Evolutionary conservation across 2,113 vertebrate species (phyloP), one percentile per base, ranked within the genome.

Genomic region (Xiphias gladius): DNA sequence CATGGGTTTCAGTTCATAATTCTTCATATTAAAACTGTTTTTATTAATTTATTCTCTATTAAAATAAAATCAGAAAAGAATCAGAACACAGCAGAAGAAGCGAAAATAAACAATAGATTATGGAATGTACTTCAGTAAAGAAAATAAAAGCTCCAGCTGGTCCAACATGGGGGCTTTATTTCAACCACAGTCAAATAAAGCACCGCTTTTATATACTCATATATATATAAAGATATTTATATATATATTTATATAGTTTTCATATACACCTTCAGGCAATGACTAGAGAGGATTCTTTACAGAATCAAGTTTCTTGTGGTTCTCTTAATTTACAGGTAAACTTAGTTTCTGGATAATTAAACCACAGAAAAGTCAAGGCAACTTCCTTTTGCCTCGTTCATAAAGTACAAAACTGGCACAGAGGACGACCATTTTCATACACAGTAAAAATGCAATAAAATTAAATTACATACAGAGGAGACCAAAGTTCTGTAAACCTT

Each of bases 341-440:
- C 97, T 96, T 96, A 96, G 95, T 97, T 97, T 93, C 73, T 97
- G 96, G 96, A 97, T 98, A 97, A 95, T 93, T 89, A 97, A 92
- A 99, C 97, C 98, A 98, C 97, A 98, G 97, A 96, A 94, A 96
- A 95, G 79, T 94, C 94, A 96, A 97, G 97, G 96, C 97, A 95
- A 95, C 91, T 88, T 83, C 74, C 72, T 87, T 80, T 83, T 91
- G 96, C 97, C 97, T 97, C 95, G 93, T 95, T 95, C 94, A 92
- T 96, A 96, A 97, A 97, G 97, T 99, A 99, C 97, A 99, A 99
- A 99, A 99, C 97, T 98, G 97, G 98, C 98, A 99, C 97, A 96
- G 96, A 97, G 96, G 96, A 98, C 97, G 96, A 93, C 84, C 95
- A 91, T 96, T 96, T 97, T 97, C 97, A 97, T 97, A 99, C 96